Evolutionary conservation across 2,797 vertebrate genomes (phyloP), one percentile per base, ranked within the genome.

Genomic region (Eulemur coronatus): DNA sequence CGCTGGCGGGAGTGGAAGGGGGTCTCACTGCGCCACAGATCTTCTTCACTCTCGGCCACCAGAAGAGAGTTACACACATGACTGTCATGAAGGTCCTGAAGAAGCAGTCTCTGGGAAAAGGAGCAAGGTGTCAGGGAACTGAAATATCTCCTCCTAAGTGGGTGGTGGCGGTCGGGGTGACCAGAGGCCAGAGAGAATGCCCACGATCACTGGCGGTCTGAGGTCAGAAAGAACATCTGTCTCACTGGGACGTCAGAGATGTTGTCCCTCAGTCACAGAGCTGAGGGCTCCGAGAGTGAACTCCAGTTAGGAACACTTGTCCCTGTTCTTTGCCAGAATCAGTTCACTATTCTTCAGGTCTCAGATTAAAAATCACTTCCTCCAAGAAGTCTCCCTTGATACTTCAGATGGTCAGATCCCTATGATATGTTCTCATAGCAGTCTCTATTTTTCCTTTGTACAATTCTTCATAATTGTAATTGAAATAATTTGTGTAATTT

Each of bases 31-130:
- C 99, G 99, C 99, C 99, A 99, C 98, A 99, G 99, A 96, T 99
- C 99, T 95, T 99, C 99, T 94, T 99, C 99, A 10, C 99, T 99
- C 98, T 99, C 99, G 14, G 99, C 99, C 96, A 99, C 99, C 98
- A 99, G 98, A 57, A 99, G 98, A 13, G 99, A 99, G 98, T 99
- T 99, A 97, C 99, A 99, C 87, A 99, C 98, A 13, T 99, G 99
- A 85, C 99, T 99, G 98, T 99, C 99, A 5, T 99, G 99, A 11
- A 99, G 98, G 97, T 99, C 99, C 97, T 99, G 99, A 94, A 99
- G 99, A 82, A 99, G 98, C 98, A 99, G 99, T 87, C 99, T 99
- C 99, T 99, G 86, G 28, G 48, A 91, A 94, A 63, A 91, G 52
- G 46, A 76, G 15, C 55, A 72, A 79, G 35, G 72, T 13, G 41